These are phyloP conservation scores for Myocastor coypus DNA, from an alignment of 2,113 vertebrate genomes.

Conservation along the genomic window DNA sequence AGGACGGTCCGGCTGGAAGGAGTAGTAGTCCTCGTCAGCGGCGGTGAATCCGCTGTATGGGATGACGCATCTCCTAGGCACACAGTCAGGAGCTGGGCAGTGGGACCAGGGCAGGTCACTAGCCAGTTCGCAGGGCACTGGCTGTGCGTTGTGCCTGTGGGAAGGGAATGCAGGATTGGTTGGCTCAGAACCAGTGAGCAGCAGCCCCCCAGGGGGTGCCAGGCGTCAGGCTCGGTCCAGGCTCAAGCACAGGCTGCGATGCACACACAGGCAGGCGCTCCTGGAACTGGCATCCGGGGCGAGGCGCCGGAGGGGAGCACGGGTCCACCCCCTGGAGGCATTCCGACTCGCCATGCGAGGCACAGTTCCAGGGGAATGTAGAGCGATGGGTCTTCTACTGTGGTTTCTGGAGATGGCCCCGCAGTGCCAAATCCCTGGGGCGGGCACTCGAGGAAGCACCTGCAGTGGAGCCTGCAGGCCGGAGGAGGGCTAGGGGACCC, in stretches of 20 bases:
- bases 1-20: conserved; percentile 79
- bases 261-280: accelerated
- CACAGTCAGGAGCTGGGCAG: neutral
- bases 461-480: neutral
- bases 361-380: neutral
- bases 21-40: neutral
- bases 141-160: conserved; percentile 42
- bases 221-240: accelerated
- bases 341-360: too few relatives aligned
- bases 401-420: neutral
- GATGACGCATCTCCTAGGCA: conserved; percentile 76
- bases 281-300: accelerated
- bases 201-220: accelerated
- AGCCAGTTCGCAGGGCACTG: conserved; percentile 75
- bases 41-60: neutral
- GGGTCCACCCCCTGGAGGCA: accelerated
- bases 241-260: neutral
- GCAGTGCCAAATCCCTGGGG: neutral
- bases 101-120: accelerated
- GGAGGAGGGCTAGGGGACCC: neutral
- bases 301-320: neutral
- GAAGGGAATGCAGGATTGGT: neutral
- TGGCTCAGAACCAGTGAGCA: neutral
- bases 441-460: neutral
- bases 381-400: neutral